These are phyloP conservation scores for Gortyna flavago DNA, from an alignment of 2,888 invertebrate species.

Conservation along the genomic window DNA sequence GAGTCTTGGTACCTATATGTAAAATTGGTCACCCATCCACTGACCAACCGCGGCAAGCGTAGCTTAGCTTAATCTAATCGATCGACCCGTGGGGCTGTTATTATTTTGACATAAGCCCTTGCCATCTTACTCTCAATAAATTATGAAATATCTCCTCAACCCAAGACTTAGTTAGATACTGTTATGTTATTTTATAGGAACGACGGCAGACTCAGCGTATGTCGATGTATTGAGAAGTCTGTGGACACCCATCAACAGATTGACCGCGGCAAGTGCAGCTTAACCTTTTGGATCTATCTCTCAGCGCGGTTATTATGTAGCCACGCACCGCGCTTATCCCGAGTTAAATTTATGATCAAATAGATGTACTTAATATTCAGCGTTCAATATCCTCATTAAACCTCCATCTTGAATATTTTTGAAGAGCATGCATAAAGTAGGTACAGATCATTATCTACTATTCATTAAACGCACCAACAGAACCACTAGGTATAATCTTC, in stretches of 20 bases:
- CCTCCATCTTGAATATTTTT: conserved; percentile 45
- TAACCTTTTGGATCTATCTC: conserved; percentile 15
- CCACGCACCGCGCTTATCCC: neutral
- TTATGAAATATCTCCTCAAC: neutral
- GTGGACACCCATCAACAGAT: neutral
- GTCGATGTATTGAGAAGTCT: neutral
- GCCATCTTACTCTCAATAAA: neutral
- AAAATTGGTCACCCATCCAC: too few species aligned
- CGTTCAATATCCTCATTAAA: conserved; percentile 26
- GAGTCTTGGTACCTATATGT: too few species aligned
- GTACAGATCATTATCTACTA: conserved; percentile 66
- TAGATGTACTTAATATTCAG: conserved; percentile 18
- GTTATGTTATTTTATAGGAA: neutral
- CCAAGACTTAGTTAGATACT: neutral
- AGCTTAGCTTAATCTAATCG: too few species aligned
- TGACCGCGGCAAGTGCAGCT: conserved; percentile 12
- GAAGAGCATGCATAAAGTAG: conserved; percentile 33
- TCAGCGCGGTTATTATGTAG: neutral
- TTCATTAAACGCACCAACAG: conserved; percentile 61
- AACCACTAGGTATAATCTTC: conserved; percentile 71
- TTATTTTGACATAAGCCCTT: too few species aligned
- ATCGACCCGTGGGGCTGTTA: too few species aligned
- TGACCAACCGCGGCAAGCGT: too few species aligned
- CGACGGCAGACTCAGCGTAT: neutral
- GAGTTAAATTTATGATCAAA: conserved; percentile 6